These are phyloP conservation scores for Manis crassicaudata DNA, from an alignment of 2,797 vertebrate species.

Conservation along the genomic window DNA sequence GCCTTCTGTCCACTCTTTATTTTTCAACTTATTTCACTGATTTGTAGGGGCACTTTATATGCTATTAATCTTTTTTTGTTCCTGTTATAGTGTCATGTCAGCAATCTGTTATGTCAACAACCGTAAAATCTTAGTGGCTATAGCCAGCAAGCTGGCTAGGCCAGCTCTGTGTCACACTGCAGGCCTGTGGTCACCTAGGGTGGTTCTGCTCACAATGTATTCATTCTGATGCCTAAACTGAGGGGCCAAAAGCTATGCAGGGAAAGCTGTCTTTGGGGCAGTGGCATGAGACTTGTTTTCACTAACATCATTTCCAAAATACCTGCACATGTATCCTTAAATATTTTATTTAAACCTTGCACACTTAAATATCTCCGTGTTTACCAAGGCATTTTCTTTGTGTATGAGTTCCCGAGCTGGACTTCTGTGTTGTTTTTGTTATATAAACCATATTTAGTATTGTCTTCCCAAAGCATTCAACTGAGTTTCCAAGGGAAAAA, in stretches of 20 bases:
- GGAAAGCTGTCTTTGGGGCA: background rate
- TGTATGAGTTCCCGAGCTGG: background rate
- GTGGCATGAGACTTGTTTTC: background rate
- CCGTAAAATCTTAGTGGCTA: background rate
- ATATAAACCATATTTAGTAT: background rate
- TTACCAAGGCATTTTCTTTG: background rate
- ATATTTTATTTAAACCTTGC: background rate
- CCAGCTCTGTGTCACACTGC: background rate
- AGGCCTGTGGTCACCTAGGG: background rate
- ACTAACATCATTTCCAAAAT: background rate
- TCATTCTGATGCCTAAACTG: background rate
- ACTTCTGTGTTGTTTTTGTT: background rate
- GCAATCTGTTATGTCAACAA: background rate
- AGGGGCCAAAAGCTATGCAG: background rate
- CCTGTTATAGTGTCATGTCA: background rate
- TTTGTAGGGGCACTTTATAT: background rate
- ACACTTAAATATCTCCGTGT: background rate
- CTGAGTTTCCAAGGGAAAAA: background rate
- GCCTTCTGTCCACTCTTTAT: background rate
- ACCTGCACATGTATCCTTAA: background rate
- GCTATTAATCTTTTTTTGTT: background rate
- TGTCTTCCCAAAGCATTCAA: constrained; percentile 43
- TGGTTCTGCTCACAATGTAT: background rate
- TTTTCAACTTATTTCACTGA: background rate
- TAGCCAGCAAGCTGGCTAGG: background rate